Evolutionary conservation across 2,113 vertebrate genomes (phyloP).

Genomic region (Rhinichthys klamathensis): DNA sequence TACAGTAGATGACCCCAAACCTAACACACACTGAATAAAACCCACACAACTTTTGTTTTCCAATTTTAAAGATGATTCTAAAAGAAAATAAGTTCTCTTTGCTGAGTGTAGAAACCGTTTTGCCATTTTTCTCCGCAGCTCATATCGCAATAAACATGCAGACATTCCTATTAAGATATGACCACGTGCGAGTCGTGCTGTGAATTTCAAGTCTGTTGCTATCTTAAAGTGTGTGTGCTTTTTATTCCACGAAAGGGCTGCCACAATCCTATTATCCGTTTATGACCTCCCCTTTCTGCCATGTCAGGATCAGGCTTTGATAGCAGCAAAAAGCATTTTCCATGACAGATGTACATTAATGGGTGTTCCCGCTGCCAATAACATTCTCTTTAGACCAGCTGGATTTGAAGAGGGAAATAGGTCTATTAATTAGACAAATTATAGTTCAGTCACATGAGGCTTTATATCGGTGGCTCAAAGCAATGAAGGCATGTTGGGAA

Average conservation of each 20-base stretch:
- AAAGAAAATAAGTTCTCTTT: slow-evolving; percentile 24
- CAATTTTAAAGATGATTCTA: slow-evolving; percentile 27
- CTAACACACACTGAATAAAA: neutral
- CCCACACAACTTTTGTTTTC: neutral
- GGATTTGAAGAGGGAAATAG: slow-evolving; percentile 23
- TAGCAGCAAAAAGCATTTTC: slow-evolving; percentile 21
- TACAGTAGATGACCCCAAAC: neutral
- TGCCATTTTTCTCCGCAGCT: slow-evolving; percentile 30
- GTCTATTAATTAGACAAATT: slow-evolving; percentile 41
- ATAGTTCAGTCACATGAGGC: slow-evolving; percentile 9
- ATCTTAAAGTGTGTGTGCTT: slow-evolving; percentile 12
- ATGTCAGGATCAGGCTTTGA: slow-evolving; percentile 17
- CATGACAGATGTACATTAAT: slow-evolving; percentile 44
- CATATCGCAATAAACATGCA: slow-evolving; percentile 27
- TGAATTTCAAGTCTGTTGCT: slow-evolving; percentile 25
- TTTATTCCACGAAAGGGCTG: slow-evolving; percentile 30
- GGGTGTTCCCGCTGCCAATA: neutral
- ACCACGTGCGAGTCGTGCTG: neutral
- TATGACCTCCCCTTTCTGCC: slow-evolving; percentile 39
- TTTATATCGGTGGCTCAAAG: neutral
- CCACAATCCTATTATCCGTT: slow-evolving; percentile 47
- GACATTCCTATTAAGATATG: slow-evolving; percentile 31
- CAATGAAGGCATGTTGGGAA: slow-evolving; percentile 16
- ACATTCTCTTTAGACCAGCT: slow-evolving; percentile 15
- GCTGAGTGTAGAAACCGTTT: neutral